Evolutionary conservation across 2,888 invertebrate genomes (phyloP), one percentile per base, ranked within the genome.

Genomic region (Chydorus sphaericus): DNA sequence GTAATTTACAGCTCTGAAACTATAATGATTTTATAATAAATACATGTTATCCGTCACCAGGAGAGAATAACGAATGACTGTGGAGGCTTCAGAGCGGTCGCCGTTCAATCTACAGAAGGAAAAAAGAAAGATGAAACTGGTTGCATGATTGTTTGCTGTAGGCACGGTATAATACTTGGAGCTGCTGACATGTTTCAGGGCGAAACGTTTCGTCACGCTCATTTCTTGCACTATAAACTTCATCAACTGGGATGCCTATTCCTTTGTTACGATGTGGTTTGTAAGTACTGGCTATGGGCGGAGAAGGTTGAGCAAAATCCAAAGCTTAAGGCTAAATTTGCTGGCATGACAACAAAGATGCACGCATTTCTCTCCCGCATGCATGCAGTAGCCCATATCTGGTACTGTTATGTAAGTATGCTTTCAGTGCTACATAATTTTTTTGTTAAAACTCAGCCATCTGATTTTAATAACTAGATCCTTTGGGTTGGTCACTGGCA

Each of bases 131-230:
- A 44, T 20, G 55, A 55, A 14, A 48, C 55, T 20, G 33, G 55
- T 7, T 18, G 48, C 8, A 31, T 55, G 23, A 26, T 48, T 11
- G 20, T 20, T 16, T 31, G 31, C 11, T 48, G 55, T 29, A 48
- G 55, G n/a, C 55, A 55, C 33, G 44, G 55, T 48, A 30, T 55
- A 20, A 10, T 55, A 11, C 30, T 48, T 10, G 48, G 31, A 26
- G 33, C 31, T 30, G 20, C 31, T 11, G 48, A 31, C 33, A 55
- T 55, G 48, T 20, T 31, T 26, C 44, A 38, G 7, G 55, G 48
- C n/a, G 55, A 55, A 20, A 55, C 37, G 16, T 55, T 55, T 31
- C 20, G 37, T 8, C 37, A 55, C 48, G 18, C 55, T 20, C 48
- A 48, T 23, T 48, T 48, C 10, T 20, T 55, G 5, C 55, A 55